Conservation (phyloP, 2,113 vertebrate species). For the Clupea harengus region DNA sequence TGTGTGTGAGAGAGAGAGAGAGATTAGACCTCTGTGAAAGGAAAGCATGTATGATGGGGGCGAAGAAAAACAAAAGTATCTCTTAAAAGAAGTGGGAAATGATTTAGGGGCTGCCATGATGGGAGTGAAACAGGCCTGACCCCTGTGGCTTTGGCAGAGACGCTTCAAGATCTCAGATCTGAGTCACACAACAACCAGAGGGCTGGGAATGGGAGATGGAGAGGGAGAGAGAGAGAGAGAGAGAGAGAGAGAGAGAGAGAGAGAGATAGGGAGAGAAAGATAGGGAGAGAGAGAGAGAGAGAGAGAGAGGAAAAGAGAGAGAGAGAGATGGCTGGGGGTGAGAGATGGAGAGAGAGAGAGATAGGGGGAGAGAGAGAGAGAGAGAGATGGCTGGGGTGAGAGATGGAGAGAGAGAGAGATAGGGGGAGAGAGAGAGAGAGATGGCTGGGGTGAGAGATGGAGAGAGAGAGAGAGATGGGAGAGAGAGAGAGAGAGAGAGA, state of each 20-base stretch:
- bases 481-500: neutral
- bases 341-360: neutral
- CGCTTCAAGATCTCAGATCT: neutral
- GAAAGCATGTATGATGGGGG: slow-evolving; percentile 36
- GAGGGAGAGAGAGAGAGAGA: neutral
- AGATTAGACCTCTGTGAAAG: slow-evolving; percentile 53
- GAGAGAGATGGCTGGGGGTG: neutral
- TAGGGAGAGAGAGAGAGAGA: neutral
- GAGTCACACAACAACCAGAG: neutral
- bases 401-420: neutral
- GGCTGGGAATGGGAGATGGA: neutral
- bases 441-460: neutral
- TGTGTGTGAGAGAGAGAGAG: slow-evolving; percentile 11
- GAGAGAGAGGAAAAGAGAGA: neutral
- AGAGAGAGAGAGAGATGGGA: neutral
- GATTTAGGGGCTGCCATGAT: slow-evolving; percentile 59
- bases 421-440: neutral
- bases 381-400: neutral
- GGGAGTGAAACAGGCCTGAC: slow-evolving; percentile 57
- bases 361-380: neutral
- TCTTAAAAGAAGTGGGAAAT: slow-evolving; percentile 62
- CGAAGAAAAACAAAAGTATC: slow-evolving; percentile 57
- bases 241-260: neutral
- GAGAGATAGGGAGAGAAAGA: neutral
- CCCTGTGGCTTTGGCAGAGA: slow-evolving; percentile 52